These are phyloP conservation scores for Uropsilus gracilis DNA, from an alignment of 2,113 vertebrate species.

Conservation along the genomic window DNA sequence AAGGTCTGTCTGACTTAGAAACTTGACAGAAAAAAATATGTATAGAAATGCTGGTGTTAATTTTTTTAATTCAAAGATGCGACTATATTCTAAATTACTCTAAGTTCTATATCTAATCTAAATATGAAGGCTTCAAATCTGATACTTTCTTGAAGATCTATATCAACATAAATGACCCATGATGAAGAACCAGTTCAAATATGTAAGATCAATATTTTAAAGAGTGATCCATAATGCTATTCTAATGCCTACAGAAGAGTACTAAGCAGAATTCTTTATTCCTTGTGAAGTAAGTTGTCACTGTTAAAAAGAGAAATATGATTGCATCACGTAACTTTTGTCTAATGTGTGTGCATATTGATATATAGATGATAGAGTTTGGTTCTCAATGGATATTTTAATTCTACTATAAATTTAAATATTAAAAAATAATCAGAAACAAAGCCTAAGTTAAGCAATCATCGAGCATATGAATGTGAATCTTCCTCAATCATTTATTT, in stretches of 20 bases:
- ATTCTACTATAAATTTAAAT: background rate
- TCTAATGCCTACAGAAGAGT: background rate
- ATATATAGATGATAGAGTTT: background rate
- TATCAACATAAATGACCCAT: background rate
- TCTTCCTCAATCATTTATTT: background rate
- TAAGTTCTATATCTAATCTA: background rate
- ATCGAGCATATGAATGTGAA: background rate
- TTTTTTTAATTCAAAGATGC: too few relatives aligned
- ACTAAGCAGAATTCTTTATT: background rate
- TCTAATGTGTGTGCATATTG: background rate
- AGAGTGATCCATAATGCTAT: background rate
- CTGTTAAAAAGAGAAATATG: background rate
- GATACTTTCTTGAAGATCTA: background rate
- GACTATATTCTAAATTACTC: background rate
- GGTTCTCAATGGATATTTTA: background rate
- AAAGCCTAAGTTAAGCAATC: background rate
- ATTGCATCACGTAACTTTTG: background rate
- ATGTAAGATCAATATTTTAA: background rate
- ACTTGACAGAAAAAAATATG: background rate
- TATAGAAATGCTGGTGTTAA: too few relatives aligned
- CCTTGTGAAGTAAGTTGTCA: background rate
- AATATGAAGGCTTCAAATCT: background rate
- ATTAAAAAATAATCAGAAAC: background rate
- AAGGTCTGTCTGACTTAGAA: background rate
- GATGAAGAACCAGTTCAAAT: background rate